Percentiles rank a stretch among this genome's conserved stretches.
phyloP scores from a whole-genome alignment of 2,113 vertebrate genomes.

The Paralichthys olivaceus region DNA sequence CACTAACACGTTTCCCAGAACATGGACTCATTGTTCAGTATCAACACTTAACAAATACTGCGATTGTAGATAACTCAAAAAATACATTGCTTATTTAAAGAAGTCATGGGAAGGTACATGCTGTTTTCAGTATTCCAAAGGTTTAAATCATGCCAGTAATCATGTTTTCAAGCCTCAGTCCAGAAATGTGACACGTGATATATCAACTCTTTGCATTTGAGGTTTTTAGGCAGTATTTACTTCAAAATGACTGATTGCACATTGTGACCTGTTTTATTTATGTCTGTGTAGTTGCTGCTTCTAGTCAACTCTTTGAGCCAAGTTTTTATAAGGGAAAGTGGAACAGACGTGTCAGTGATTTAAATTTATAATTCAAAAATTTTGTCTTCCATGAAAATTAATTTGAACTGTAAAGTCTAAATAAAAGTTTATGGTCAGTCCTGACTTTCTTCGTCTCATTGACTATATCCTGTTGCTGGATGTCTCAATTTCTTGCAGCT shows the following conservation, averaged over 20 bases:
- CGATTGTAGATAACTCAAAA: neutral
- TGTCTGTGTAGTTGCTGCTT: conserved; percentile 41
- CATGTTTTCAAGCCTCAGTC: conserved; percentile 5
- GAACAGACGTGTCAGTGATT: conserved; percentile 7
- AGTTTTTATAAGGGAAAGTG: conserved; percentile 21
- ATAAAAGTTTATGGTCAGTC: conserved; percentile 51
- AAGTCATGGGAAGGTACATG: conserved; percentile 2
- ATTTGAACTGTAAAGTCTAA: conserved; percentile 46
- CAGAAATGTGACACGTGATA: neutral
- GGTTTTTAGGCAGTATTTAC: conserved; percentile 11
- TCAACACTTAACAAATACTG: neutral
- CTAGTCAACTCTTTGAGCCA: conserved; percentile 14
- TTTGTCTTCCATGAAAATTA: conserved; percentile 15
- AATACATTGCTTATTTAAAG: neutral
- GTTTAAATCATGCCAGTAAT: neutral
- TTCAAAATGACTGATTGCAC: conserved; percentile 35
- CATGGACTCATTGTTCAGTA: neutral
- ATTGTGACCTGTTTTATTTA: neutral
- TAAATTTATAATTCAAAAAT: neutral
- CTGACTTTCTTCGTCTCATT: neutral
- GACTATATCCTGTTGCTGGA: neutral
- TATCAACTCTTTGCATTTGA: neutral
- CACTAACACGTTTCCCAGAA: neutral
- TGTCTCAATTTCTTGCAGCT: no score
- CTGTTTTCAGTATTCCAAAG: conserved; percentile 24